Percentiles rank a stretch among this genome's conserved stretches.
Evolutionary conservation across 2,113 vertebrate species (phyloP).

Genomic region (Muscicapa adusta): DNA sequence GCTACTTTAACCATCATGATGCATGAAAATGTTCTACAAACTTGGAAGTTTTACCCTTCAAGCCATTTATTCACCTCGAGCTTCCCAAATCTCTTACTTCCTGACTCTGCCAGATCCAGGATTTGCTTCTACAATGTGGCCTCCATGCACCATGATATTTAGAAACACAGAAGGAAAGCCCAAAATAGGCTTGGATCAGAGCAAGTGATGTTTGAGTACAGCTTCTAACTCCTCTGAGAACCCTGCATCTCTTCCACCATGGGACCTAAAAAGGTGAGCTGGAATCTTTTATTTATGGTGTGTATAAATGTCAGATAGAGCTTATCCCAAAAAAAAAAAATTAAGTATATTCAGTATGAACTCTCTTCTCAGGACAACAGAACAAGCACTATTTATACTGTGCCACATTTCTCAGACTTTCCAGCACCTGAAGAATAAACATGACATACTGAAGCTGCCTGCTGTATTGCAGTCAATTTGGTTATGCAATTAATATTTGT

Average conservation of each 20-base stretch:
- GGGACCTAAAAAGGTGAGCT: not conserved
- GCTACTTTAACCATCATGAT: not conserved
- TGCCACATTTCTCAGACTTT: not conserved
- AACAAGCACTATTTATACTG: not conserved
- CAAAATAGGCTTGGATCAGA: not conserved
- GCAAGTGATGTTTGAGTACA: not conserved
- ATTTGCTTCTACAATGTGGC: not conserved
- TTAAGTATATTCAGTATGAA: not conserved
- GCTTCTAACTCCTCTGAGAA: not conserved
- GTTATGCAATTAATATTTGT: not conserved
- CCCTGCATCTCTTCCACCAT: not conserved
- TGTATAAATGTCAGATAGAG: not conserved
- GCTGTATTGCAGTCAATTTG: not conserved
- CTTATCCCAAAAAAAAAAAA: not conserved
- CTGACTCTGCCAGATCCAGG: not conserved
- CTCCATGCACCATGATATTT: not conserved
- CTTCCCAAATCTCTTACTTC: not conserved
- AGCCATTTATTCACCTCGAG: not conserved
- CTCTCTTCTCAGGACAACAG: not conserved
- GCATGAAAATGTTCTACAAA: not conserved
- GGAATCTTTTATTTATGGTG: not conserved
- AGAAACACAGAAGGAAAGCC: not conserved
- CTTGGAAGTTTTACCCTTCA: not conserved
- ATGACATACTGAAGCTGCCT: not conserved
- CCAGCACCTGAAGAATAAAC: not conserved